Percentiles rank a stretch among this genome's conserved stretches.
Conservation (phyloP, 2,113 vertebrate species). For the Casuarius casuarius region DNA sequence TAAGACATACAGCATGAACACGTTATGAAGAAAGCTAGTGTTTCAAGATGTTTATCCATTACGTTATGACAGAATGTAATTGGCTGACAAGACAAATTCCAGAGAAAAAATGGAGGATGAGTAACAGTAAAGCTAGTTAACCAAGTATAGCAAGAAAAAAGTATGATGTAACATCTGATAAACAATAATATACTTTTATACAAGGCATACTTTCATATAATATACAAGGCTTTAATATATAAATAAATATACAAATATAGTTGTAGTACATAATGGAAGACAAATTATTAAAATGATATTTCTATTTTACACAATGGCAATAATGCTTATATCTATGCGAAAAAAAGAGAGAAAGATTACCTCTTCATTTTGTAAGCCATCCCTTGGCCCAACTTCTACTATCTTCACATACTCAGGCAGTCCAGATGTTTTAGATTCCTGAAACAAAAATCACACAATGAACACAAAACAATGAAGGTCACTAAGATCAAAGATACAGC, state of each 20-base stretch:
- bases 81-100: not conserved
- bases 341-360: conserved; percentile 67
- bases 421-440: conserved; percentile 78
- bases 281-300: not conserved
- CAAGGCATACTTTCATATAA: not conserved
- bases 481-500: not conserved
- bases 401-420: conserved; percentile 91
- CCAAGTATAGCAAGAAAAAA: not conserved
- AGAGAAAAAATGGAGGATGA: not conserved
- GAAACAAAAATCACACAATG: conserved; percentile 50
- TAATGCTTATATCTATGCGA: not conserved
- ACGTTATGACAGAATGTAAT: not conserved
- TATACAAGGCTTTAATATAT: not conserved
- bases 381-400: conserved; percentile 95
- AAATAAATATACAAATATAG: not conserved
- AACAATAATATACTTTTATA: not conserved
- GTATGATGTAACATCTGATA: not conserved
- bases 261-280: not conserved
- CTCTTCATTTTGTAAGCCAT: conserved; percentile 97
- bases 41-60: not conserved
- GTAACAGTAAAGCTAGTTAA: not conserved
- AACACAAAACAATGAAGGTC: not conserved
- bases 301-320: not conserved
- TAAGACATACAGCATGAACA: not conserved
- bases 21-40: not conserved